These are phyloP conservation scores for Naja naja DNA, from an alignment of 2,113 vertebrate species.

Conservation along the genomic window DNA sequence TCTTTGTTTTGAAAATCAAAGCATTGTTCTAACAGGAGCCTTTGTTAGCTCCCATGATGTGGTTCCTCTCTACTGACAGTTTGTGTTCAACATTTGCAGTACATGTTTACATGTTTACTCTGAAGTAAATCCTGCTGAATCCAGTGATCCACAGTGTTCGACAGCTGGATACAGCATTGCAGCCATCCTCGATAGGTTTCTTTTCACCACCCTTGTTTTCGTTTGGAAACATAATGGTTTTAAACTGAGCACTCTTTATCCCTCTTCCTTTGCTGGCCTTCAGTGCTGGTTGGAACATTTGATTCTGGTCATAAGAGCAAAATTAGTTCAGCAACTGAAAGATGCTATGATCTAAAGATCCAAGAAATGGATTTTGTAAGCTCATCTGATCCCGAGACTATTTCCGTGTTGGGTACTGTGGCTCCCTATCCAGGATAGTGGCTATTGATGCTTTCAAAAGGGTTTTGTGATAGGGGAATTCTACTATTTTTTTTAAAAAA, in stretches of 20 bases:
- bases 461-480: not conserved
- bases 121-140: not conserved
- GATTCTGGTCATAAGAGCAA: not conserved
- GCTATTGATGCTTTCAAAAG: not conserved
- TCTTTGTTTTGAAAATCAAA: slow-evolving; percentile 72
- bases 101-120: not conserved
- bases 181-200: slow-evolving; percentile 25
- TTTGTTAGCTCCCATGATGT: not conserved
- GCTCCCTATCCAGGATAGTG: not conserved
- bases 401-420: not conserved
- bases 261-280: not conserved
- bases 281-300: not conserved
- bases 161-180: slow-evolving; percentile 4
- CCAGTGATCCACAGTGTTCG: not conserved
- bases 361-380: not conserved
- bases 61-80: slow-evolving; percentile 15
- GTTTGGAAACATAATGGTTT: slow-evolving; percentile 17
- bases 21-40: slow-evolving; percentile 53
- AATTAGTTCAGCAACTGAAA: not conserved
- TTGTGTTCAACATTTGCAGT: slow-evolving; percentile 24
- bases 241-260: slow-evolving; percentile 6
- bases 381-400: not conserved
- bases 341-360: not conserved
- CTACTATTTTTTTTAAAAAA: not conserved
- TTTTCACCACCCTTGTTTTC: not conserved